These are phyloP conservation scores for Trachythela sp. DNA, from an alignment of 64 coral and sea anemone species.

Conservation along the genomic window DNA sequence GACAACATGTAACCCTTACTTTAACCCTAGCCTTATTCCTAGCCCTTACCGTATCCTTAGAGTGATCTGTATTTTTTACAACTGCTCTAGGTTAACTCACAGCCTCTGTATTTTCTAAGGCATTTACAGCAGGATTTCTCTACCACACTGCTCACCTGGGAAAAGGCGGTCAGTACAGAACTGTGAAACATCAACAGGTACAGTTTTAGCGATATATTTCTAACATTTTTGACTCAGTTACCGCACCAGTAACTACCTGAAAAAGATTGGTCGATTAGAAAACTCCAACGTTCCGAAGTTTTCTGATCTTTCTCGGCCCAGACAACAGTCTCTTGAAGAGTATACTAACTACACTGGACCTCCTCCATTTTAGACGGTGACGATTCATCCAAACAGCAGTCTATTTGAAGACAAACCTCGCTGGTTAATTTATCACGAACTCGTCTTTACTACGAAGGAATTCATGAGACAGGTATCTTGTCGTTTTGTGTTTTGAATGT, in stretches of 20 bases:
- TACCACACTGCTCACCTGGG: constrained; percentile 88
- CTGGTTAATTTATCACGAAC: constrained; percentile 96
- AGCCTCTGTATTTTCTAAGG: constrained; percentile 37
- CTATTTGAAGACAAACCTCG: constrained; percentile 87
- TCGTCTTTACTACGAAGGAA: constrained; percentile 95
- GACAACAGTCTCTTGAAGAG: background rate
- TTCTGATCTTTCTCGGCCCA: no score
- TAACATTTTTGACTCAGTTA: background rate
- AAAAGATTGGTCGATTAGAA: no score
- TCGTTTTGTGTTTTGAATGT: background rate
- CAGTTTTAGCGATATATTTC: background rate
- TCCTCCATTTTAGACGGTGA: constrained; percentile 66
- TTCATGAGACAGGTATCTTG: constrained; percentile 91
- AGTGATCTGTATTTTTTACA: no score
- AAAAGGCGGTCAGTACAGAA: constrained; percentile 85
- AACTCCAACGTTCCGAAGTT: no score
- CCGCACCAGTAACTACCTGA: no score
- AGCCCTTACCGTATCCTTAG: no score
- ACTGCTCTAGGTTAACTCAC: no score
- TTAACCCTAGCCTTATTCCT: no score
- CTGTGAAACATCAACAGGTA: constrained; percentile 98
- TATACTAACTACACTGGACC: background rate
- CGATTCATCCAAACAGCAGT: constrained; percentile 92
- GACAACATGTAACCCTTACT: no score
- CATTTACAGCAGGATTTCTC: constrained; percentile 82